Percentiles rank a stretch among this genome's conserved stretches.
Evolutionary conservation across 1,140 invertebrate species (phyloP).

Genomic region (Bombus picipes): DNA sequence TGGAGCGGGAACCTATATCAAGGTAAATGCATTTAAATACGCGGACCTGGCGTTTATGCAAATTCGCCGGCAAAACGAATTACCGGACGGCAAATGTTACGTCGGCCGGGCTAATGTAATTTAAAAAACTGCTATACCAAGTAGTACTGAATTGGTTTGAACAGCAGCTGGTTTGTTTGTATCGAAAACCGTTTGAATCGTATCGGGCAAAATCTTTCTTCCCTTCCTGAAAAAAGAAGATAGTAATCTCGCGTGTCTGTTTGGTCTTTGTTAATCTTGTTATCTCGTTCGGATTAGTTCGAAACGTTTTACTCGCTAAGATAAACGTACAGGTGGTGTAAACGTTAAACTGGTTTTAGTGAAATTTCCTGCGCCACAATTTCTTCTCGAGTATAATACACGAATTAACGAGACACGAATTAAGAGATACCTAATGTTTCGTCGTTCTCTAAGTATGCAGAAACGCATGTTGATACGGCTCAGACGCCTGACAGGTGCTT

Average conservation of each 20-base stretch:
- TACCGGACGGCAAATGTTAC: slow-evolving; percentile 23
- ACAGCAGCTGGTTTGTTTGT: slow-evolving; percentile 2
- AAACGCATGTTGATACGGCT: not conserved
- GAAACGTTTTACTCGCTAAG: not conserved
- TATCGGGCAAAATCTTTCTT: not conserved
- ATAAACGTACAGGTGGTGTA: not conserved
- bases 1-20: slow-evolving; percentile 71
- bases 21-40: slow-evolving; percentile 63
- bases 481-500: not conserved
- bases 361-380: not conserved
- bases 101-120: slow-evolving; percentile 17
- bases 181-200: slow-evolving; percentile 9
- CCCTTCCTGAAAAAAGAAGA: not conserved
- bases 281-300: not conserved
- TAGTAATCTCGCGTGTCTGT: not conserved
- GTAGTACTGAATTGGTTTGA: not conserved
- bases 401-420: slow-evolving; percentile 6
- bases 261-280: not conserved
- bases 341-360: not conserved
- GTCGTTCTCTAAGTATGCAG: not conserved
- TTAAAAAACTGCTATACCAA: slow-evolving; percentile 40
- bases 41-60: slow-evolving; percentile 46
- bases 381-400: not conserved
- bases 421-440: slow-evolving; percentile 6
- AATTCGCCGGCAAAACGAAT: slow-evolving; percentile 29